Conservation (phyloP, 2,888 invertebrate species). For the Stictocephala bisonia region DNA sequence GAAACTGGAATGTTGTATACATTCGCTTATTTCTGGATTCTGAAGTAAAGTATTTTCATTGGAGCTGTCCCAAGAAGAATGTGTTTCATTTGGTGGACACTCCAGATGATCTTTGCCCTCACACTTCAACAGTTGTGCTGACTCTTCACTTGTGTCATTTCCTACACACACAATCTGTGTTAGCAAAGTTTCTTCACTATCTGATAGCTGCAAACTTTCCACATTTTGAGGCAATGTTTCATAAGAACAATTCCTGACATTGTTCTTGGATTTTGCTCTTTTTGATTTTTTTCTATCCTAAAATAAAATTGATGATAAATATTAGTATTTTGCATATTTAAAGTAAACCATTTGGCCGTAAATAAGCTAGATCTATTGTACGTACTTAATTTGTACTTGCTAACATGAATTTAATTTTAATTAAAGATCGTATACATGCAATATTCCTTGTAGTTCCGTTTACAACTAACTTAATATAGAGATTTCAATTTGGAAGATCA, state of each 20-base stretch:
- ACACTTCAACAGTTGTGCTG: conserved; percentile 10
- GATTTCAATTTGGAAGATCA: too few relatives aligned
- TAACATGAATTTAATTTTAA: too few relatives aligned
- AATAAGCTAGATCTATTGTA: too few relatives aligned
- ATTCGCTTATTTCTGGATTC: not conserved
- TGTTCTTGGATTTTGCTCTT: conserved; percentile 10
- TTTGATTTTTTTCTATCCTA: conserved; percentile 33
- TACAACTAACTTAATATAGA: too few relatives aligned
- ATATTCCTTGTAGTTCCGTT: too few relatives aligned
- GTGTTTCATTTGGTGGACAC: not conserved
- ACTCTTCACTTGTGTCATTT: conserved; percentile 12
- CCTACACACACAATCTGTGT: not conserved
- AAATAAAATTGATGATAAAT: not conserved
- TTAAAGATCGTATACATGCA: too few relatives aligned
- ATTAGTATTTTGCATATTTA: too few relatives aligned
- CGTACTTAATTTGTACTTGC: too few relatives aligned
- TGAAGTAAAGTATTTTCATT: not conserved
- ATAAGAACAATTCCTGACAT: conserved; percentile 16
- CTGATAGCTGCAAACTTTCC: conserved; percentile 12
- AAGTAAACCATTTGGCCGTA: too few relatives aligned
- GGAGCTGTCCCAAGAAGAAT: not conserved
- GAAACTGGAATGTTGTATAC: not conserved
- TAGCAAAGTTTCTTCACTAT: conserved; percentile 1
- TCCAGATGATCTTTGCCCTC: conserved; percentile 21
- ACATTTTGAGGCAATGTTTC: conserved; percentile 24